Evolutionary conservation across 2,888 invertebrate species (phyloP), one percentile per base, ranked within the genome.

Genomic region (Spisula subtruncata): DNA sequence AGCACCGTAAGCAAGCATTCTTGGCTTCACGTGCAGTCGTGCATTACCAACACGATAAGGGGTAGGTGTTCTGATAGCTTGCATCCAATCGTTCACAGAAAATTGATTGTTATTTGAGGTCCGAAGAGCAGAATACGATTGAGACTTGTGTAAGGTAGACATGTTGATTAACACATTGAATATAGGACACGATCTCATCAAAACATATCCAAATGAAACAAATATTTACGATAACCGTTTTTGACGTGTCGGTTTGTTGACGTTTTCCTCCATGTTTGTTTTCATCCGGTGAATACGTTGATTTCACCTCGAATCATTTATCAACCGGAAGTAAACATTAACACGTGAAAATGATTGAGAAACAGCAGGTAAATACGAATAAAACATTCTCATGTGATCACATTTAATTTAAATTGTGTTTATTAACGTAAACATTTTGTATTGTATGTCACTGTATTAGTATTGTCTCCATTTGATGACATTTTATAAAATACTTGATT

Each of bases 21-120:
- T 98, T 75, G 98, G 98, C 96, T 99, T 99, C 93, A 98, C 97
- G 93, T 98, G 97, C 88, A 99, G 98, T 20, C 98, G 98, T 88
- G 98, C 98, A 96, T 98, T 98, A 0, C 98, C 98, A 35, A 99
- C 98, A 94, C 99, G 97, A 96, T 99, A 99, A 0, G 98, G 98
- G 83, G 98, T 98, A 46, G 99, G 98, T 83, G 98, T 98, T 81
- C 98, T 98, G 79, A 99, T 97, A 16, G 98, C 98, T 96, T 98
- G 98, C 94, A 98, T 98, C 99, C 99, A 99, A 96, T 99, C 98
- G 89, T 96, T 95, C n/a, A 96, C 96, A 18, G 94, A 93, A 71
- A 91, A 87, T 35, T 90, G 90, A 32, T 51, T 87, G 75, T 83
- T 81, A 12, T 88, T 86, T 25, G 81, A 79, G 0, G 84, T 48